phyloP scores from a whole-genome alignment of 2,888 invertebrate species.

The Eupeodes latifasciatus region DNA sequence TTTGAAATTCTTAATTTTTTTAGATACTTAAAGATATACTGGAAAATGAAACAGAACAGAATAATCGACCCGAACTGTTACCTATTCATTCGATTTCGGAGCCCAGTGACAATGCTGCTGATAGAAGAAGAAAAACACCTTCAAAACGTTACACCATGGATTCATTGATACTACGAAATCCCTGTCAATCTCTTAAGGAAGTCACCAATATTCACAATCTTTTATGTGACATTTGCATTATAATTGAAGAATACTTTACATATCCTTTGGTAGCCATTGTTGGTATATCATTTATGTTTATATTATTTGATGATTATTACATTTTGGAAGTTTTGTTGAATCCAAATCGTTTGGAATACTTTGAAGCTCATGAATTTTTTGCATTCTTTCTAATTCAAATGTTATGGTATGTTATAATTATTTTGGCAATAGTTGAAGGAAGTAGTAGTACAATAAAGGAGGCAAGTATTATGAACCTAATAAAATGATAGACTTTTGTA shows the following conservation, averaged over 20 bases:
- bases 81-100: conserved; percentile 79
- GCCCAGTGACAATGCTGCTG: not conserved
- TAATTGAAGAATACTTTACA: conserved; percentile 82
- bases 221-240: conserved; percentile 82
- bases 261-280: conserved; percentile 82
- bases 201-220: conserved; percentile 82
- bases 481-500: not conserved
- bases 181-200: conserved; percentile 80
- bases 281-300: conserved; percentile 82
- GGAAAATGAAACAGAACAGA: conserved; percentile 80
- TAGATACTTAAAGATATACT: conserved; percentile 82
- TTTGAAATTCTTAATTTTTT: not conserved
- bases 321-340: conserved; percentile 81
- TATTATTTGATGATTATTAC: conserved; percentile 82
- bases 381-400: conserved; percentile 82
- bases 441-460: conserved; percentile 81
- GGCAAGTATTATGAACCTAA: conserved; percentile 12
- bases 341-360: conserved; percentile 80
- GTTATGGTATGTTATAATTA: conserved; percentile 81
- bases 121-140: conserved; percentile 33
- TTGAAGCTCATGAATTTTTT: conserved; percentile 82
- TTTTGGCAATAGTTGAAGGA: conserved; percentile 82
- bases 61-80: conserved; percentile 79
- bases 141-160: conserved; percentile 79
- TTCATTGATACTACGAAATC: conserved; percentile 81